Base-by-base conservation (phyloP, 2,888 invertebrate genomes). In the Ophioninae sp. region DNA sequence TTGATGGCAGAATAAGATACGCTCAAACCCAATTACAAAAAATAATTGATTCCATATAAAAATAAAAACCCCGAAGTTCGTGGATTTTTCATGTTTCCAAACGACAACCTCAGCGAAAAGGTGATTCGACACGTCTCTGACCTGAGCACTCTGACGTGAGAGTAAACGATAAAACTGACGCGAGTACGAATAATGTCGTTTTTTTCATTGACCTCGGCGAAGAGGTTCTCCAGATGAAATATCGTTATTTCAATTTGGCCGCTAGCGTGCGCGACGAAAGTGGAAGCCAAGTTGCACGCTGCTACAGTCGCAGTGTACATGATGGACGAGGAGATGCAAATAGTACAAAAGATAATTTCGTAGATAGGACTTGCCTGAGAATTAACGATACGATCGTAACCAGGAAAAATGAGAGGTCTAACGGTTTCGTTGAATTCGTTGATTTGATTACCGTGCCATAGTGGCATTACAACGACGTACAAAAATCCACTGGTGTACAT, bases 121-220 rank as follows among this genome's bases (percentile, higher is more conserved):
- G 6, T 8, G 20, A 39, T 37, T 6, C 2, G 20, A 59, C 17
- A 56, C 17, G 13, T 6, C 17, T 50, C 50, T 50, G 23, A 90
- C 91, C 84, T 74, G 2, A 91, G 79, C 69, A 88, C 87, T 6
- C 82, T 65, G 13, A 76, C 82, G 77, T 88, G 88, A 56, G 74
- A 62, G 13, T 65, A n/a, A 39, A 88, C 77, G 13, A 88, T 80
- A 13, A 57, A 59, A 21, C 83, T 74, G 0, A 88, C 79, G 13
- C 87, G 87, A 1, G 81, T 44, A 20, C 65, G 23, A 7, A 85
- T 23, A 10, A 20, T 61, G 17, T 76, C 61, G 20, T 20, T 41
- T 7, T 21, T 39, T 8, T 69, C 69, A 59, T 65, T 37, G 0
- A 83, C 74, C 0, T 85, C 82, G 3, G 77, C 74, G 39, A 77